These are phyloP conservation scores for Liopterus haemorrhoidalis DNA, from an alignment of 2,888 invertebrate genomes.

Conservation along the genomic window DNA sequence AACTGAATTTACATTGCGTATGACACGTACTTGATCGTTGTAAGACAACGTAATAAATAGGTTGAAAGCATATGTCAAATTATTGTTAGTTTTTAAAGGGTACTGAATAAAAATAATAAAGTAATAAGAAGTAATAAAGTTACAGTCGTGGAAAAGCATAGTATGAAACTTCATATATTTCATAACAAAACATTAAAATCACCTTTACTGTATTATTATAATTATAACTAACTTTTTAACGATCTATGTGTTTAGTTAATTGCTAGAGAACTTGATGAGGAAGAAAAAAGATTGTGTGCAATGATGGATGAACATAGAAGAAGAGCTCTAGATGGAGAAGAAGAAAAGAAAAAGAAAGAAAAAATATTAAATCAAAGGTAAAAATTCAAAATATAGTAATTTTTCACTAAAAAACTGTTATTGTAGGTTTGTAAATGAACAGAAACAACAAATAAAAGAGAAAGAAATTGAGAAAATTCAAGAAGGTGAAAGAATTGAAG, in stretches of 20 bases:
- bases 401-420: constrained; percentile 4
- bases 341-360: constrained; percentile 43
- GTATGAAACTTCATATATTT: too few relatives aligned
- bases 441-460: constrained; percentile 49
- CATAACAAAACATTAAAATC: too few relatives aligned
- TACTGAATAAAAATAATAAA: too few relatives aligned
- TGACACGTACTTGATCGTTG: too few relatives aligned
- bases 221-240: neutral
- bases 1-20: too few relatives aligned
- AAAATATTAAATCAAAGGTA: constrained; percentile 34
- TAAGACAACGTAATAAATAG: too few relatives aligned
- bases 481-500: constrained; percentile 62
- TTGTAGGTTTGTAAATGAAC: constrained; percentile 37
- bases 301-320: constrained; percentile 67
- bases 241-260: constrained; percentile 43
- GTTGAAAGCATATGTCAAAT: too few relatives aligned
- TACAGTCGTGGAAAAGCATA: too few relatives aligned
- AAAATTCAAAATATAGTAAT: constrained; percentile 23
- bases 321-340: constrained; percentile 52
- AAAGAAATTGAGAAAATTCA: constrained; percentile 51
- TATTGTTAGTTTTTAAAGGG: too few relatives aligned
- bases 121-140: too few relatives aligned
- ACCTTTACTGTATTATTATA: constrained; percentile 10
- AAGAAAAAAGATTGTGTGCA: constrained; percentile 55
- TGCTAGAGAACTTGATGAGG: constrained; percentile 52